Conservation (phyloP, 2,888 invertebrate genomes). For the Polyploca ridens region DNA sequence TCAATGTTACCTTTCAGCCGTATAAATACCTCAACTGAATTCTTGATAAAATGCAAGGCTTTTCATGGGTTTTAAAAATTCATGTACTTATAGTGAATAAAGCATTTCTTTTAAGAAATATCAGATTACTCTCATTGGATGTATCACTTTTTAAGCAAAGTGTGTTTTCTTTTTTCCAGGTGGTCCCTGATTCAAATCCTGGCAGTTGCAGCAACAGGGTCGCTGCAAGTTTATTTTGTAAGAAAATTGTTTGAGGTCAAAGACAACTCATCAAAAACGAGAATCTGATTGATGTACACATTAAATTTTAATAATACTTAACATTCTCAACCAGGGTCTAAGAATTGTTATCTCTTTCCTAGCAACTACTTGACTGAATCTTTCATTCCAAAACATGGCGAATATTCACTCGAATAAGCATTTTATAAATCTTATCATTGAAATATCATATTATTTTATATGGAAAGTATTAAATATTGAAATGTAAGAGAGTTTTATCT, state of each 20-base stretch:
- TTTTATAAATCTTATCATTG: background rate
- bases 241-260: conserved; percentile 94
- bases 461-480: background rate
- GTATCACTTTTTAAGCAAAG: background rate
- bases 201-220: conserved; percentile 91
- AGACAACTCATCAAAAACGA: conserved; percentile 84
- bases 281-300: conserved; percentile 69
- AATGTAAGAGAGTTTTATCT: background rate
- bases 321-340: conserved; percentile 20
- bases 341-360: conserved; percentile 17
- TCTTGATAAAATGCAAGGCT: no score
- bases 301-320: conserved; percentile 19
- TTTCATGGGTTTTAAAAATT: conserved; percentile 5
- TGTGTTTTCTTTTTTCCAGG: conserved; percentile 41
- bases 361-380: conserved; percentile 12
- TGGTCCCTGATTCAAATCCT: conserved; percentile 95
- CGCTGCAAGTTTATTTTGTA: conserved; percentile 93
- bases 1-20: no score
- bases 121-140: no score
- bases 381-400: background rate
- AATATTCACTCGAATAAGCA: background rate
- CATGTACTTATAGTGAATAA: background rate
- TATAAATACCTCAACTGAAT: no score
- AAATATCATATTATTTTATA: background rate
- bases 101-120: no score